Percentiles rank a stretch among this genome's conserved stretches.
Evolutionary conservation across 2,888 invertebrate species (phyloP).

Genomic region (Pollenia amentaria): DNA sequence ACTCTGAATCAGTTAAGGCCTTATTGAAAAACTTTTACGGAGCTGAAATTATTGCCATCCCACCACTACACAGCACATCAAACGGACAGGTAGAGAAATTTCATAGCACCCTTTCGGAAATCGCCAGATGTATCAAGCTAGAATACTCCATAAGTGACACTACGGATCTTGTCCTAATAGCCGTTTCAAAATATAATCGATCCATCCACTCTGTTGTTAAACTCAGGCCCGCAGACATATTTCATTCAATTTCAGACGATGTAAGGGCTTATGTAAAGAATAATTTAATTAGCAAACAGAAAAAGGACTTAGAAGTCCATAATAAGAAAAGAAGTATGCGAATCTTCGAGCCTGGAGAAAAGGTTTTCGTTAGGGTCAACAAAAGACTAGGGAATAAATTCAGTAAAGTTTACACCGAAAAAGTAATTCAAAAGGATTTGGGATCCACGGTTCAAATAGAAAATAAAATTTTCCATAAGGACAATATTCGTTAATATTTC

Average conservation of each 20-base stretch:
- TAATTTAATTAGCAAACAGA: slow-evolving; percentile 5
- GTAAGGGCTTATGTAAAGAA: neutral
- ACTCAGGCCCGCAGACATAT: slow-evolving; percentile 53
- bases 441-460: no score
- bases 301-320: slow-evolving; percentile 21
- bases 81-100: slow-evolving; percentile 60
- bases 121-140: slow-evolving; percentile 61
- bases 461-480: no score
- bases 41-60: slow-evolving; percentile 15
- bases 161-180: slow-evolving; percentile 46
- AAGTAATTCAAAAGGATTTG: slow-evolving; percentile 6
- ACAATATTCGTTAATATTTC: no score
- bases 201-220: slow-evolving; percentile 62
- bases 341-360: neutral
- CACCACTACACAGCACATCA: slow-evolving; percentile 53
- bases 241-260: slow-evolving; percentile 27
- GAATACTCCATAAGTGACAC: slow-evolving; percentile 61
- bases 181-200: slow-evolving; percentile 63
- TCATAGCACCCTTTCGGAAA: slow-evolving; percentile 66
- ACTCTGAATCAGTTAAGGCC: slow-evolving; percentile 27
- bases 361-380: slow-evolving; percentile 24
- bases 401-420: slow-evolving; percentile 25
- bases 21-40: slow-evolving; percentile 15
- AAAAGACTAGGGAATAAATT: slow-evolving; percentile 40
- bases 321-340: slow-evolving; percentile 7